Evolutionary conservation across 2,888 invertebrate genomes (phyloP).

Genomic region (Synanthedon formicaeformis): DNA sequence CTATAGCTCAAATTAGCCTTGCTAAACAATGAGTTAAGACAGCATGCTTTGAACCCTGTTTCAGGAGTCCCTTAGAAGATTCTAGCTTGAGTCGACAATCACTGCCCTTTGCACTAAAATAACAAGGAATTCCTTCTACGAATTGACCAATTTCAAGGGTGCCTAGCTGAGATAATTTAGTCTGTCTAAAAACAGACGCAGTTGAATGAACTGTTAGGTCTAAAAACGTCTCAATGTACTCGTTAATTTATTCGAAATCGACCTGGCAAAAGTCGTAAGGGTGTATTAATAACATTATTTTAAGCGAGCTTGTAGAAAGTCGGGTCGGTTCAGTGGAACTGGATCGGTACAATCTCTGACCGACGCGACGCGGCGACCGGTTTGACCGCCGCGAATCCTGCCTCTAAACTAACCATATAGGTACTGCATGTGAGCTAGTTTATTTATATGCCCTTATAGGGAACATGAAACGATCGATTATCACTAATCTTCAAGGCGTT

Average conservation of each 20-base stretch:
- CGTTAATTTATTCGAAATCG: constrained; percentile 11
- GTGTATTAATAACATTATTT: background rate
- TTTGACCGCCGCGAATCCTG: constrained; percentile 63
- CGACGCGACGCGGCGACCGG: constrained; percentile 33
- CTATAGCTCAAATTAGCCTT: too few relatives aligned
- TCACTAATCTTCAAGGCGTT: too few relatives aligned
- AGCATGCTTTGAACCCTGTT: too few relatives aligned
- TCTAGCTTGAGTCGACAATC: too few relatives aligned
- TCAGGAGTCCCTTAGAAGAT: too few relatives aligned
- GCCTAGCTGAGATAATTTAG: background rate
- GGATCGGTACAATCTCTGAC: constrained; percentile 48
- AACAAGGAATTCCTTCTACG: background rate
- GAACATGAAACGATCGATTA: too few relatives aligned
- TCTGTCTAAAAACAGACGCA: too few relatives aligned
- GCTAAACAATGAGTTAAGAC: too few relatives aligned
- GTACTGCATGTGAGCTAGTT: background rate
- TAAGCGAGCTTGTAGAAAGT: constrained; percentile 47
- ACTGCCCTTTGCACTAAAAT: background rate
- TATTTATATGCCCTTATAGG: too few relatives aligned
- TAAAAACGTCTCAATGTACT: constrained; percentile 12
- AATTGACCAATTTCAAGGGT: background rate
- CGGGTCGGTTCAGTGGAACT: constrained; percentile 44
- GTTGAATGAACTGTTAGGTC: constrained; percentile 4
- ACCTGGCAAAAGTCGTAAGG: background rate
- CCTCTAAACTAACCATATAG: constrained; percentile 29